These are phyloP conservation scores for Tigriopus californicus DNA, from an alignment of 2,888 invertebrate genomes.

Conservation along the genomic window DNA sequence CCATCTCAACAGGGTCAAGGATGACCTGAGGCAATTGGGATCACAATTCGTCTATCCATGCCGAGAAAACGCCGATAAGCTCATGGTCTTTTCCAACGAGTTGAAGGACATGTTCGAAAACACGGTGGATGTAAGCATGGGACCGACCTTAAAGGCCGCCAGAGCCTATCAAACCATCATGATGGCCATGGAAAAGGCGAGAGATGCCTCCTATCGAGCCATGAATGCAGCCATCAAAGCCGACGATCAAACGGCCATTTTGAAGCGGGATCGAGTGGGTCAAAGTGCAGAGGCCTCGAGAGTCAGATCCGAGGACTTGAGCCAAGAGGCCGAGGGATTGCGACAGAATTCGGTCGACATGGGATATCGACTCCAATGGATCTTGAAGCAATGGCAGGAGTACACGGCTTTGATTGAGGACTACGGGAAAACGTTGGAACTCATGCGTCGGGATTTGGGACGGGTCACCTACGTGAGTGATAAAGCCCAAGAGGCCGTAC, in stretches of 20 bases:
- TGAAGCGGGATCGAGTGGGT: background rate
- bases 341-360: slow-evolving; percentile 4
- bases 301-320: slow-evolving; percentile 3
- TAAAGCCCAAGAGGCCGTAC: background rate
- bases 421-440: background rate
- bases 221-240: too few relatives aligned
- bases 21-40: background rate
- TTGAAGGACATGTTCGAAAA: slow-evolving; percentile 17
- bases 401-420: background rate
- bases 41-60: background rate
- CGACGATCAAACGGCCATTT: background rate
- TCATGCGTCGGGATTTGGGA: background rate
- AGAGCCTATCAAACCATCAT: slow-evolving; percentile 52
- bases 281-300: background rate
- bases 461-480: background rate
- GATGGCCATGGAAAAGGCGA: slow-evolving; percentile 35
- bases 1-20: background rate
- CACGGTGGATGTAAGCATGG: slow-evolving; percentile 35
- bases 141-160: slow-evolving; percentile 41
- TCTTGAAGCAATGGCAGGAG: background rate
- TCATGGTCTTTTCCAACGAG: background rate
- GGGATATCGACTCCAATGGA: background rate
- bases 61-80: background rate
- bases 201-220: background rate
- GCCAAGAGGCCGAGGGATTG: slow-evolving; percentile 10